These are phyloP conservation scores for Lytechinus variegatus DNA, from an alignment of 35 echinoderm and acorn worm species.

Conservation along the genomic window DNA sequence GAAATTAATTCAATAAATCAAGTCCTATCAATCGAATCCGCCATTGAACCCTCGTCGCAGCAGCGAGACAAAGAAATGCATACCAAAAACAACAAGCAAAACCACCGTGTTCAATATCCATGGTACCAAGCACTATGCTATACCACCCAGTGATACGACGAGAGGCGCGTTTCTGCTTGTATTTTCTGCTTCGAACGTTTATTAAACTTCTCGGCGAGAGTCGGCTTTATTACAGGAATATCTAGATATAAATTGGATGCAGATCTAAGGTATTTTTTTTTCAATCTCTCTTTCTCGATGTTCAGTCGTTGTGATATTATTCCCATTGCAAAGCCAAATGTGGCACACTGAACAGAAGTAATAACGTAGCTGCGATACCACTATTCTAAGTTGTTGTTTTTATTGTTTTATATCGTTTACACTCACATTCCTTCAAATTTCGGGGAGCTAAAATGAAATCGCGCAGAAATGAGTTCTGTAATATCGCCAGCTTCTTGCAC, in stretches of 20 bases:
- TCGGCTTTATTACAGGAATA: background rate
- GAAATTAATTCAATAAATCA: conserved; percentile 11
- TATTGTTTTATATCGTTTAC: background rate
- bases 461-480: background rate
- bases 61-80: background rate
- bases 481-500: background rate
- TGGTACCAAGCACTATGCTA: background rate
- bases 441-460: background rate
- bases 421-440: background rate
- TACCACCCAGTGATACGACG: background rate
- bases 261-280: background rate
- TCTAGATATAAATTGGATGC: background rate
- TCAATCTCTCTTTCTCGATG: background rate
- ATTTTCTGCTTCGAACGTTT: background rate
- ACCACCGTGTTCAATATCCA: background rate
- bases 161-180: background rate
- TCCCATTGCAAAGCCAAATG: background rate
- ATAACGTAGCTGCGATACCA: background rate
- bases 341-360: background rate
- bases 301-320: background rate
- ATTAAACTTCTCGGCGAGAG: background rate
- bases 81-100: background rate
- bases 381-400: background rate
- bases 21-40: background rate
- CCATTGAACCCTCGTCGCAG: background rate